Evolutionary conservation across 2,888 invertebrate genomes (phyloP).

Genomic region (Yponomeuta plumbellus): DNA sequence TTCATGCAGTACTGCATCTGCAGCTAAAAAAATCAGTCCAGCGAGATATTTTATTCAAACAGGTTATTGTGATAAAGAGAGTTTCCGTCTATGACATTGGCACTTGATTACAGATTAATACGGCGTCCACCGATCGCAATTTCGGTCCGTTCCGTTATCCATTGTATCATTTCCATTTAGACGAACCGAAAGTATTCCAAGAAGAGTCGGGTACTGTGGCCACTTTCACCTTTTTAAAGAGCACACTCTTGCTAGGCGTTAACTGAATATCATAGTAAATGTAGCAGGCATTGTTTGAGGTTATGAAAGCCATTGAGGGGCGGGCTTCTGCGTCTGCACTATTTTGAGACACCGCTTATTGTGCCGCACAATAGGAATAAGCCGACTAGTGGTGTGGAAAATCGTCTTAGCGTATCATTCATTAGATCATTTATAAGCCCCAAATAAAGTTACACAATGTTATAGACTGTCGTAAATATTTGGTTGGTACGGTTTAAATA

Average conservation of each 20-base stretch:
- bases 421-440: conserved; percentile 4
- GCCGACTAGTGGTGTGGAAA: neutral
- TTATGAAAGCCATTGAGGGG: conserved; percentile 17
- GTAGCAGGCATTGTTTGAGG: conserved; percentile 35
- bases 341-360: neutral
- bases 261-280: conserved; percentile 69
- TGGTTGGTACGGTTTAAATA: neutral
- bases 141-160: conserved; percentile 43
- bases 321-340: neutral
- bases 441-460: conserved; percentile 7
- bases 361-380: neutral
- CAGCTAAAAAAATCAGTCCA: neutral
- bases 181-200: conserved; percentile 57
- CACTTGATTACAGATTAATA: neutral
- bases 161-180: conserved; percentile 63
- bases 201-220: conserved; percentile 50
- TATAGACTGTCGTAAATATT: conserved; percentile 8
- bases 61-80: neutral
- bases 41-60: neutral
- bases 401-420: neutral
- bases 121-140: neutral
- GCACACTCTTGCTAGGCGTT: conserved; percentile 57
- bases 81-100: neutral
- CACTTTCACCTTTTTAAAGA: conserved; percentile 55
- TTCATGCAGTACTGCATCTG: neutral